These are phyloP conservation scores for Mystacides longicornis DNA, from an alignment of 2,888 invertebrate genomes.

Conservation along the genomic window DNA sequence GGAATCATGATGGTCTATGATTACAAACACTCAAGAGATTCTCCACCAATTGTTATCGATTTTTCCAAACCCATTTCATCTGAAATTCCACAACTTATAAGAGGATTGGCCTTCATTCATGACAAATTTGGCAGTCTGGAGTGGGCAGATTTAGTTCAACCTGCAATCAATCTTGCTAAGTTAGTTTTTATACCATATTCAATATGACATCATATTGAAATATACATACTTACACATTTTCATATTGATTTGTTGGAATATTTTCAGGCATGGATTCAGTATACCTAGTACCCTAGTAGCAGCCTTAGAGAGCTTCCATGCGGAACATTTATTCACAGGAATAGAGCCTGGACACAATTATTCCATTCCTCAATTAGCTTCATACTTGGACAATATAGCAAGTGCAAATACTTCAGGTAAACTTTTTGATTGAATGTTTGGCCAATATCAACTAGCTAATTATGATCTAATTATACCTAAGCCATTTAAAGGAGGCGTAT, in stretches of 20 bases:
- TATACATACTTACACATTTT: not conserved
- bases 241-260: not conserved
- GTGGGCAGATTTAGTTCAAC: conserved; percentile 54
- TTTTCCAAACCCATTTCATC: conserved; percentile 32
- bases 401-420: conserved; percentile 26
- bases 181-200: conserved; percentile 22
- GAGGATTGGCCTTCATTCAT: conserved; percentile 52
- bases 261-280: conserved; percentile 41
- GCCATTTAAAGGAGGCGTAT: too few relatives aligned
- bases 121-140: conserved; percentile 46
- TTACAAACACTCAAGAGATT: conserved; percentile 47
- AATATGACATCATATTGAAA: not conserved
- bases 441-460: too few relatives aligned
- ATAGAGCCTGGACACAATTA: conserved; percentile 41
- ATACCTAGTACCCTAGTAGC: conserved; percentile 42
- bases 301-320: conserved; percentile 36
- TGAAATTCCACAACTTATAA: conserved; percentile 50
- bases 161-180: conserved; percentile 51
- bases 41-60: conserved; percentile 44
- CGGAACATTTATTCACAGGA: conserved; percentile 37
- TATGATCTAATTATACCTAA: too few relatives aligned
- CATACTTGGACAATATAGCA: conserved; percentile 48
- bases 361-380: conserved; percentile 44
- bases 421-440: too few relatives aligned
- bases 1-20: conserved; percentile 67